Percentiles rank a stretch among this genome's conserved stretches.
phyloP scores from a whole-genome alignment of 1,140 invertebrate species.

The Ylistrum balloti region DNA sequence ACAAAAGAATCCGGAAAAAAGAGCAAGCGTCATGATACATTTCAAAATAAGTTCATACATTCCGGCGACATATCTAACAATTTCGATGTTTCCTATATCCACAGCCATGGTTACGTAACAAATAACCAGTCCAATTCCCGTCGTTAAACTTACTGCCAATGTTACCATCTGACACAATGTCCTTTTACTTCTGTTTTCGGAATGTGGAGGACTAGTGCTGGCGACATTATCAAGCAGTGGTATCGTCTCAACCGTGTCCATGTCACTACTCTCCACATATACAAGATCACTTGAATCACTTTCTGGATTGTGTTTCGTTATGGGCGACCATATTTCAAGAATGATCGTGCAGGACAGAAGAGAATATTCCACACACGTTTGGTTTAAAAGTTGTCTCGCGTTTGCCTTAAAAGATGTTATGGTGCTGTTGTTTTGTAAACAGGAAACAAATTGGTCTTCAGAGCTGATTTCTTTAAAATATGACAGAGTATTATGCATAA shows the following conservation, averaged over 20 bases:
- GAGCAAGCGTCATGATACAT: background rate
- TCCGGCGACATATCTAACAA: background rate
- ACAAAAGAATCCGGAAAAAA: background rate
- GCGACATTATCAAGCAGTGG: too few species aligned
- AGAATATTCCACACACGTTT: background rate
- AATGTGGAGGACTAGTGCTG: too few species aligned
- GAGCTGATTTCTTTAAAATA: background rate
- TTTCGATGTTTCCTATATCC: background rate
- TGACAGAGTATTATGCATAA: background rate
- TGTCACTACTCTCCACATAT: too few species aligned
- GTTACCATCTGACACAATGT: background rate
- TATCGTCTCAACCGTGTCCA: too few species aligned
- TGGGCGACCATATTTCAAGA: background rate
- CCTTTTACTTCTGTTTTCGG: background rate
- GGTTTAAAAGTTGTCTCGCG: background rate
- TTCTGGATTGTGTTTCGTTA: background rate
- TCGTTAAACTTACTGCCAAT: background rate
- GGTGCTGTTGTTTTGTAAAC: background rate
- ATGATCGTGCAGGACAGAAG: background rate
- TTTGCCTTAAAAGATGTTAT: background rate
- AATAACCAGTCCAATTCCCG: background rate
- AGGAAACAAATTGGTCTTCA: background rate
- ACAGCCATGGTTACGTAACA: background rate
- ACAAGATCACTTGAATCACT: too few species aligned
- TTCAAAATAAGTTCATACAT: background rate